These are phyloP conservation scores for Oxyruncus cristatus DNA, from an alignment of 2,113 vertebrate genomes.

Conservation along the genomic window DNA sequence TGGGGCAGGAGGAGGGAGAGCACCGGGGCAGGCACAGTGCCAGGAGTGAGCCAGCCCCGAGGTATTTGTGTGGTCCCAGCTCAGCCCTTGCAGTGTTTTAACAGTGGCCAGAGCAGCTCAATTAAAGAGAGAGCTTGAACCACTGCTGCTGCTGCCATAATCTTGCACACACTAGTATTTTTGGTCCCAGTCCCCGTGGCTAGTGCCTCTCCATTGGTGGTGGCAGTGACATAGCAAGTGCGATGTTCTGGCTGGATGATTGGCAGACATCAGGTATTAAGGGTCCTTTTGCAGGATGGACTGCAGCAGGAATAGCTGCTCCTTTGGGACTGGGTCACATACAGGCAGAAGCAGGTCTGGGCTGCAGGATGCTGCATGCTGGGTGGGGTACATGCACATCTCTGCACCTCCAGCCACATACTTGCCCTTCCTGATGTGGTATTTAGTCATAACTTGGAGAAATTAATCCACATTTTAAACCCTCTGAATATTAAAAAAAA, in stretches of 20 bases:
- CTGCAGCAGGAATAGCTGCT: neutral
- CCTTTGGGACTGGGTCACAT: neutral
- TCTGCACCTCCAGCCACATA: neutral
- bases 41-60: neutral
- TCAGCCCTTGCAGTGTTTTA: neutral
- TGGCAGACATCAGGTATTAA: neutral
- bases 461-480: neutral
- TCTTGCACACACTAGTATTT: neutral
- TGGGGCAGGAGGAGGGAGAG: neutral
- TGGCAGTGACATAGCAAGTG: neutral
- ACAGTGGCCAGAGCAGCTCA: neutral
- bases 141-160: neutral
- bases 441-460: neutral
- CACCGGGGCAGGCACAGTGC: neutral
- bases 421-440: neutral
- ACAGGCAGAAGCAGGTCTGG: neutral
- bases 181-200: neutral
- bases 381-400: neutral
- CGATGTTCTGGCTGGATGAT: neutral
- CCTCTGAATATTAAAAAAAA: neutral
- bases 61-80: neutral
- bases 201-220: neutral
- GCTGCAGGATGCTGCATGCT: neutral
- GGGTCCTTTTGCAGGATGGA: neutral
- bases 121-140: neutral